Percentiles rank a stretch among this genome's conserved stretches.
Conservation (phyloP, 2,797 vertebrate genomes). For the Chiroxiphia lanceolata region DNA sequence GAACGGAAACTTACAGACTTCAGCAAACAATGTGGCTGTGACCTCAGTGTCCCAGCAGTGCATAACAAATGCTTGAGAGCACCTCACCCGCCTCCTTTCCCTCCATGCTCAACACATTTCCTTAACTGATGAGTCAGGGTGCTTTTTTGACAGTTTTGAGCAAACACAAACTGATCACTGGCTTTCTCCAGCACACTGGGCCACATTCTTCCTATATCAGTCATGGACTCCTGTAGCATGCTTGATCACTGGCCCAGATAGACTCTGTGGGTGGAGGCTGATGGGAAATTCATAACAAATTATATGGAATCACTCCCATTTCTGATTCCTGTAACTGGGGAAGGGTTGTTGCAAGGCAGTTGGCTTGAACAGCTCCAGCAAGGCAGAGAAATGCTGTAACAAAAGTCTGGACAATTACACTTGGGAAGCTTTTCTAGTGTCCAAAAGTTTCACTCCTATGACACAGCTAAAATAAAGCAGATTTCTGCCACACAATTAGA, state of each 20-base stretch:
- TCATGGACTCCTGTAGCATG: not conserved
- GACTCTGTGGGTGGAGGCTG: not conserved
- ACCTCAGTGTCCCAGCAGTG: not conserved
- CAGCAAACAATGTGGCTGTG: conserved; percentile 1
- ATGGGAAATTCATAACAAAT: not conserved
- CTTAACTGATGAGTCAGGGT: not conserved
- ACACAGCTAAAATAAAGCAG: not conserved
- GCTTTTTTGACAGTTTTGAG: not conserved
- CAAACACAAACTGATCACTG: not conserved
- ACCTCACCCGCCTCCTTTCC: not conserved
- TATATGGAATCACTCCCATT: not conserved
- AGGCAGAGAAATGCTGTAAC: not conserved
- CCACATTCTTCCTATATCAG: not conserved
- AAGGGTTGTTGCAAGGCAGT: not conserved
- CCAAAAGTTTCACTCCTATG: not conserved
- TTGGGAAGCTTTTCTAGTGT: not conserved
- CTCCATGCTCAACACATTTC: not conserved
- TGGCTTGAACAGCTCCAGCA: not conserved
- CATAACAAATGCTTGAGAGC: not conserved
- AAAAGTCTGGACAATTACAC: not conserved
- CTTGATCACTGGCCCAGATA: not conserved
- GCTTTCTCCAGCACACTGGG: not conserved
- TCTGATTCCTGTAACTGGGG: not conserved
- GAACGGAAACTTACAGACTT: conserved; percentile 10
- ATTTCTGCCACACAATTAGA: not conserved